Evolutionary conservation across 64 coral and sea anemone genomes (phyloP), one percentile per base, ranked within the genome.

Genomic region (Porites lutea): DNA sequence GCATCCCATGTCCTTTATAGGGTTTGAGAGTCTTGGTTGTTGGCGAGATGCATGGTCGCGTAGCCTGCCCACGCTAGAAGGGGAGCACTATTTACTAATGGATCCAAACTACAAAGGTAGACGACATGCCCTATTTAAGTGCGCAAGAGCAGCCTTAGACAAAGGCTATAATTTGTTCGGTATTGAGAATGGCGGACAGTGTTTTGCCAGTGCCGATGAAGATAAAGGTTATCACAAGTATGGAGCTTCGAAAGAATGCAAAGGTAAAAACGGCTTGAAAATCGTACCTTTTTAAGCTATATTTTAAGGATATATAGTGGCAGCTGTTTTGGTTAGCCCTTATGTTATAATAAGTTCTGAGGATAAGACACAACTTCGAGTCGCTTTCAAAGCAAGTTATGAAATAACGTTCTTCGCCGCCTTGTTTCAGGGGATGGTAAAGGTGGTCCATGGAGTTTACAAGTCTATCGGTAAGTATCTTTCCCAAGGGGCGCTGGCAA

Each of bases 151-250:
- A 52, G 97, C 97, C 3, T 18, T 78, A 16, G 94, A 96, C 64
- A 96, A 96, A 12, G 59, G 81, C 4, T 45, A 93, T 16, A 88
- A 80, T 0, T 5, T 99, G 15, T 99, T 99, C 58, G 97, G 91
- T 37, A 87, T 99, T 8, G 94, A 99, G 20, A 99, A 99, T 91
- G 97, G 97, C 1, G 97, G 97, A n/a, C 97, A 99, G 66, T 99
- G 97, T 77, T 88, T 99, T 68, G 97, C 94, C 8, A 89, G 90
- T 60, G 59, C 49, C 3, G 65, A 70, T 15, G 88, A 54, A 10
- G 82, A 82, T 3, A 88, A 62, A 21, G 21, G 52, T 53, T 95
- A 87, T 51, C 87, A 63, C 65, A 99, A 88, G 72, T 93, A 96
- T 74, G 97, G 97, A 22, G 47, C 47, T 58, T 88, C 94, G 8